Evolutionary conservation across 2,797 vertebrate species (phyloP).

Genomic region (Hapalemur alaotrensis): DNA sequence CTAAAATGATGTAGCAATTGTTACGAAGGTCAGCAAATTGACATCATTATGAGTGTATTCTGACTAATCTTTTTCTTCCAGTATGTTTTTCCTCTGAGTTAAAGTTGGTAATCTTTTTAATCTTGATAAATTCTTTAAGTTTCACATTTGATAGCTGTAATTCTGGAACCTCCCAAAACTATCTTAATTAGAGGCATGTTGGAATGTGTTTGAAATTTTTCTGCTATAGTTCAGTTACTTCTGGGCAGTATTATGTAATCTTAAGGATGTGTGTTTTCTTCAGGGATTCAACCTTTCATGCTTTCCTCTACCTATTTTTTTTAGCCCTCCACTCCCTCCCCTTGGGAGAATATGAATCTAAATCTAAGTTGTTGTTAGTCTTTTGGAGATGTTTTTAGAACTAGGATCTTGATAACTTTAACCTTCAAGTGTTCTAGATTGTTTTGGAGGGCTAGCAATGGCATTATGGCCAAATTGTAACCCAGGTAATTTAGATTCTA

Average conservation of each 20-base stretch:
- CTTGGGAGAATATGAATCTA: conserved; percentile 34
- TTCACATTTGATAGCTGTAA: conserved; percentile 75
- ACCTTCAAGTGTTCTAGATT: background rate
- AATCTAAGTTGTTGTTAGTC: conserved; percentile 31
- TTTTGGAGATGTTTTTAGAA: conserved; percentile 55
- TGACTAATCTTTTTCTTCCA: conserved; percentile 46
- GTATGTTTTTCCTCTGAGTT: conserved; percentile 44
- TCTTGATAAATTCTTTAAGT: conserved; percentile 76
- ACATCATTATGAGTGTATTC: conserved; percentile 7
- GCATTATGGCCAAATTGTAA: conserved; percentile 9
- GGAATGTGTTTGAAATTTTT: conserved; percentile 78
- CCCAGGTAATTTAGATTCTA: conserved; percentile 15
- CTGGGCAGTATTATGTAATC: conserved; percentile 72
- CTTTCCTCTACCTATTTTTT: background rate
- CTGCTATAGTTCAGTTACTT: conserved; percentile 65
- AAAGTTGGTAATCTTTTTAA: conserved; percentile 73
- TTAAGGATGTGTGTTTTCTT: conserved; percentile 64
- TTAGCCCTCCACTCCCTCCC: background rate
- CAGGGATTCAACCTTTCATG: conserved; percentile 55
- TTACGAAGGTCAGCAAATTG: conserved; percentile 17
- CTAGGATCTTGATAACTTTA: conserved; percentile 17
- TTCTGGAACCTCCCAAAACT: conserved; percentile 71
- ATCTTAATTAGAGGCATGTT: conserved; percentile 77
- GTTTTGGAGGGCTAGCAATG: conserved; percentile 6
- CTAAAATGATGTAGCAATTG: conserved; percentile 42